phyloP scores from a whole-genome alignment of 2,113 vertebrate genomes.

The Petrocephalus microphthalmus region DNA sequence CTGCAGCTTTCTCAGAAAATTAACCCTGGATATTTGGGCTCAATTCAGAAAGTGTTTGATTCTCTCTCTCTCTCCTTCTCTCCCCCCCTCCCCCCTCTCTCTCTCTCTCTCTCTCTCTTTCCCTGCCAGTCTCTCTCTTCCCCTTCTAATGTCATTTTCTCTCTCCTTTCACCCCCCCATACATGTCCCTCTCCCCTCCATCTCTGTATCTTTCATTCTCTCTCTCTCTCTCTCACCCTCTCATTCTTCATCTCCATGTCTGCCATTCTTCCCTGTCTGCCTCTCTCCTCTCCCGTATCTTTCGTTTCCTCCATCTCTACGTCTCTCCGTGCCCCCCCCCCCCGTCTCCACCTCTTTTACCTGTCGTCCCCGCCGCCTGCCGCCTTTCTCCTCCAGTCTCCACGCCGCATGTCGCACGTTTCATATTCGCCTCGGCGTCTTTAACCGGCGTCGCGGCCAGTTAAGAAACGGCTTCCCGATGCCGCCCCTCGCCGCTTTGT shows the following conservation, averaged over 20 bases:
- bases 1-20: slow-evolving; percentile 99
- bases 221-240: slow-evolving; percentile 41
- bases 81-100: slow-evolving; percentile 38
- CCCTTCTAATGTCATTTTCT: slow-evolving; percentile 4
- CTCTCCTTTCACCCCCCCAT: background rate
- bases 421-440: slow-evolving; percentile 73
- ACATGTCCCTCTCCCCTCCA: background rate
- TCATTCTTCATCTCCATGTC: background rate
- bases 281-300: slow-evolving; percentile 34
- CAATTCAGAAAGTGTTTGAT: slow-evolving; percentile 98
- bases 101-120: slow-evolving; percentile 37
- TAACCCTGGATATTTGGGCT: slow-evolving; percentile 99
- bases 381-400: slow-evolving; percentile 28
- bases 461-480: background rate
- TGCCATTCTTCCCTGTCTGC: slow-evolving; percentile 13
- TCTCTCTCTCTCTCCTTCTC: slow-evolving; percentile 60
- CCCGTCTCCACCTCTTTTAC: no score
- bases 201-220: slow-evolving; percentile 44
- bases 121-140: slow-evolving; percentile 19
- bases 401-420: slow-evolving; percentile 71
- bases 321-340: background rate
- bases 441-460: slow-evolving; percentile 18
- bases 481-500: slow-evolving; percentile 61
- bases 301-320: background rate
- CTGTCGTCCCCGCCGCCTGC: background rate